These are phyloP conservation scores for Nipponia nippon DNA, from an alignment of 2,113 vertebrate genomes.

Conservation along the genomic window DNA sequence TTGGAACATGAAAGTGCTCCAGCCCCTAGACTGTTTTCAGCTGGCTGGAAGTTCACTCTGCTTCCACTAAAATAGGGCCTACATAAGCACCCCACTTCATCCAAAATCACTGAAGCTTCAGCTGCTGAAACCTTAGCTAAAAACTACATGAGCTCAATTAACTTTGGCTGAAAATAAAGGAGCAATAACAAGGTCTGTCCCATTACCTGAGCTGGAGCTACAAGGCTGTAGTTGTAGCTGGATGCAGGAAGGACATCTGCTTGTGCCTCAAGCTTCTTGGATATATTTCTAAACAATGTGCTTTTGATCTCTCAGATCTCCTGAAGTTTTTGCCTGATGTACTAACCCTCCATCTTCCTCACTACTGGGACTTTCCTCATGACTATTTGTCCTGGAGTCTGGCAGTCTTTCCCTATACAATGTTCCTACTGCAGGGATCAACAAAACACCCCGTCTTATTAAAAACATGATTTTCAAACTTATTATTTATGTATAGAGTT, in stretches of 20 bases:
- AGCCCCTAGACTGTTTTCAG: background rate
- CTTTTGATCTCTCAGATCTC: background rate
- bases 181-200: background rate
- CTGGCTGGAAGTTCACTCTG: background rate
- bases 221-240: background rate
- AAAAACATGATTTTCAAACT: constrained; percentile 19
- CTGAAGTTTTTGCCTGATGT: background rate
- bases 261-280: background rate
- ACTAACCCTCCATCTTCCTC: background rate
- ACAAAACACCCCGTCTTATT: constrained; percentile 25
- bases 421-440: background rate
- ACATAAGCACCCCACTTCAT: background rate
- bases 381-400: background rate
- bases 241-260: background rate
- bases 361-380: background rate
- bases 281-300: background rate
- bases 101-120: background rate
- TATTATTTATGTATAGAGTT: constrained; percentile 28
- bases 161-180: background rate
- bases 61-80: background rate
- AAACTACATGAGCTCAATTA: background rate
- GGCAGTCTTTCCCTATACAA: background rate
- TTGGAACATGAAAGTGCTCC: background rate
- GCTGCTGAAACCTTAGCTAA: background rate
- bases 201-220: background rate